Percentiles rank a stretch among this genome's conserved stretches.
These are phyloP conservation scores for Calvadosia cruxmelitensis DNA, from an alignment of 30 jellyfish, hydroid and myxozoan genomes.

Conservation along the genomic window DNA sequence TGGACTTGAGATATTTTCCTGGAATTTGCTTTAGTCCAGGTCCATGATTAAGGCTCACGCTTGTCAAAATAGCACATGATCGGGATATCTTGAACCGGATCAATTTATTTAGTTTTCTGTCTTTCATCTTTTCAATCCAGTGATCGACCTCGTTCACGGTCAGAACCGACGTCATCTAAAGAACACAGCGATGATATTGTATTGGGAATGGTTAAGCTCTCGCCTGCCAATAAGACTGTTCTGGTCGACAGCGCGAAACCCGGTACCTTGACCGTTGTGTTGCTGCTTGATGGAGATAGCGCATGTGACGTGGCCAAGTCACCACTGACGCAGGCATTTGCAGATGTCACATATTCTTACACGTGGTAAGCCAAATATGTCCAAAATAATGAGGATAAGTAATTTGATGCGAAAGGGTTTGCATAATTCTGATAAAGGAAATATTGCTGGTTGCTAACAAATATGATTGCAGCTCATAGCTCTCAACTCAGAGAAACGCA, in stretches of 20 bases:
- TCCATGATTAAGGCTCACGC: too few species aligned
- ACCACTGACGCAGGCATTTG: slow-evolving; percentile 70
- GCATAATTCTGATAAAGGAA: not conserved
- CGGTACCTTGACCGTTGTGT: slow-evolving; percentile 57
- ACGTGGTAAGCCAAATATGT: slow-evolving; percentile 24
- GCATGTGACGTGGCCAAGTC: slow-evolving; percentile 46
- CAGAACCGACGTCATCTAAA: slow-evolving; percentile 6
- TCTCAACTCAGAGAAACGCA: too few species aligned
- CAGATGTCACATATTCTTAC: slow-evolving; percentile 51
- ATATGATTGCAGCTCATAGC: too few species aligned
- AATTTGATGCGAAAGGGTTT: not conserved
- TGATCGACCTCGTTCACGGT: slow-evolving; percentile 3
- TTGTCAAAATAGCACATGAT: too few species aligned
- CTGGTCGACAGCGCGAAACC: slow-evolving; percentile 41
- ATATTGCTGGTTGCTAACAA: not conserved
- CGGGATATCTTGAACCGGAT: too few species aligned
- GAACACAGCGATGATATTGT: slow-evolving; percentile 25
- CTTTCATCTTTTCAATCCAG: too few species aligned
- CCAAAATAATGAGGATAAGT: too few species aligned
- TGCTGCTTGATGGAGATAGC: slow-evolving; percentile 45
- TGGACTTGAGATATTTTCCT: too few species aligned
- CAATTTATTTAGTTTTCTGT: too few species aligned
- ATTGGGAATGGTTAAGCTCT: slow-evolving; percentile 55
- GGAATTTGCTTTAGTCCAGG: too few species aligned
- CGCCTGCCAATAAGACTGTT: slow-evolving; percentile 16